Evolutionary conservation across 37 sponge, comb jelly and placozoan species (phyloP).

Genomic region (Chondrilla cf. caribensis): DNA sequence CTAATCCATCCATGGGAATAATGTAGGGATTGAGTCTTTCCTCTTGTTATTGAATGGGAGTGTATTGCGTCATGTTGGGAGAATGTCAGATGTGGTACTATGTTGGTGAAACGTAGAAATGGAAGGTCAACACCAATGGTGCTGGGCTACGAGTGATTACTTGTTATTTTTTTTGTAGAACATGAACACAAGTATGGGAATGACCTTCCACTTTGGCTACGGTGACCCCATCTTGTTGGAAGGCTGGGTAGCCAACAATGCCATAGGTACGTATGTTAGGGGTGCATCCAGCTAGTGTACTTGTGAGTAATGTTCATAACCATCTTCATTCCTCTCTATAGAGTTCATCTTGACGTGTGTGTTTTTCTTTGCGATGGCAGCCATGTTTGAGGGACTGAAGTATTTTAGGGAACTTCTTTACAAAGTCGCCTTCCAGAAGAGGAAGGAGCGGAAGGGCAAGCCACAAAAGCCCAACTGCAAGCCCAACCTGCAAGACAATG

Average conservation of each 20-base stretch:
- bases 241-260: constrained; percentile 16
- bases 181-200: neutral
- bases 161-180: too few species aligned
- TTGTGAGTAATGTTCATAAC: too few species aligned
- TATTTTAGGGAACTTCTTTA: constrained; percentile 21
- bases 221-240: neutral
- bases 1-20: too few species aligned
- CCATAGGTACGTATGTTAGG: neutral
- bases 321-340: constrained; percentile 1
- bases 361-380: constrained; percentile 22
- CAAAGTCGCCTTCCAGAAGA: neutral
- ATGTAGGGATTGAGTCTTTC: too few species aligned
- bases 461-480: neutral
- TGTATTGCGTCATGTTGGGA: too few species aligned
- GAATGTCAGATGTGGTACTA: too few species aligned
- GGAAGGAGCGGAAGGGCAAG: constrained; percentile 2
- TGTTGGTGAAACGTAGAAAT: too few species aligned
- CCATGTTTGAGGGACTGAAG: constrained; percentile 33
- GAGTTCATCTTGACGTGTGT: constrained; percentile 12
- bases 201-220: constrained; percentile 10
- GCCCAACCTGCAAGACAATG: too few species aligned
- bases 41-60: too few species aligned
- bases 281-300: too few species aligned
- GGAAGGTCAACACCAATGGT: too few species aligned
- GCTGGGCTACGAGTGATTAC: too few species aligned